Conservation (phyloP, 2,888 invertebrate genomes). For the Pteria penguin region DNA sequence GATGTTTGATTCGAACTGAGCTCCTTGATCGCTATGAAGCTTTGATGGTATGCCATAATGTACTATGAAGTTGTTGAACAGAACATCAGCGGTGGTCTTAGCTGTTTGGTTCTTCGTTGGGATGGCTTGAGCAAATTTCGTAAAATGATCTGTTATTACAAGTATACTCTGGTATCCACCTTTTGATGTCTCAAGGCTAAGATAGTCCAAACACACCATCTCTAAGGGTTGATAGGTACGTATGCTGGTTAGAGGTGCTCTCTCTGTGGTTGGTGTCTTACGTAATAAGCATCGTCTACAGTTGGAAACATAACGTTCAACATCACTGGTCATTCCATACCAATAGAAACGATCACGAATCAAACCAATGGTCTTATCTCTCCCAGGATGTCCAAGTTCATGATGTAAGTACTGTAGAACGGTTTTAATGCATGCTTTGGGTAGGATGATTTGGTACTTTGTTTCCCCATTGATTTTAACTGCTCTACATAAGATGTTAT, state of each 20-base stretch:
- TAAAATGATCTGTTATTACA: not conserved
- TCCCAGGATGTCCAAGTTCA: not conserved
- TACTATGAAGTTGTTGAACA: not conserved
- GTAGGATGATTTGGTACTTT: not conserved
- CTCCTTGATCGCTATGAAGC: not conserved
- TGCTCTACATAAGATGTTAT: not conserved
- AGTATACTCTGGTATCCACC: not conserved
- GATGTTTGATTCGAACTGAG: not conserved
- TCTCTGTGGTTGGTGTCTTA: not conserved
- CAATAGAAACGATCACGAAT: not conserved
- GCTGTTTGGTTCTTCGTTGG: not conserved
- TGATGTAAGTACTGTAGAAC: not conserved
- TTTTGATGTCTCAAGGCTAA: not conserved
- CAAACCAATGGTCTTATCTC: not conserved
- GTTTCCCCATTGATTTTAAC: not conserved
- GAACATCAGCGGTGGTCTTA: not conserved
- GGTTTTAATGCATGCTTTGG: not conserved
- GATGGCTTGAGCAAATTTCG: not conserved
- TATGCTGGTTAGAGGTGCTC: not conserved
- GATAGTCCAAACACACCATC: not conserved
- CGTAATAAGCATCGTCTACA: not conserved
- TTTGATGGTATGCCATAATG: not conserved
- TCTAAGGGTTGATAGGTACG: not conserved
- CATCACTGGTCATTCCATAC: not conserved
- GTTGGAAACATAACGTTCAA: not conserved